Base-by-base conservation (phyloP, 2,888 invertebrate species). In the Diloba caeruleocephala region DNA sequence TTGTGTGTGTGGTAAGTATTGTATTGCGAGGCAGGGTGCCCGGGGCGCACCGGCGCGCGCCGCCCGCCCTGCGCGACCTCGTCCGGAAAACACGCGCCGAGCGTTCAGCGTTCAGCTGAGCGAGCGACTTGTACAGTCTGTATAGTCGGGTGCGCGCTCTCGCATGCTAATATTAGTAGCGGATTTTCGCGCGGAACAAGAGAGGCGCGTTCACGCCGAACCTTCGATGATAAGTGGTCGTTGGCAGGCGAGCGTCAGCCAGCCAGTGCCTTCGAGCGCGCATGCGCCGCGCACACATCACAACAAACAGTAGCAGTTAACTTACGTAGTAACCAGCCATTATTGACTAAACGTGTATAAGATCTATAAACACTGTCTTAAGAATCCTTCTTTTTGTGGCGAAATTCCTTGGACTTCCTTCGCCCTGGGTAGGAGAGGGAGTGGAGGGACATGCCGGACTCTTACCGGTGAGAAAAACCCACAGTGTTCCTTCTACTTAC, bases 31-130 rank as follows among this genome's bases (percentile, higher is more conserved):
- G 43, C 51, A 70, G 77, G 80, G 79, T 82, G 78, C 42, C 63
- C 74, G 59, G 75, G 74, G 76, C 60, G 69, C 57, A 67, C 52
- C 70, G 71, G 85, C 89, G 88, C 90, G 92, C 91, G 92, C 92
- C 91, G 90, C 90, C 90, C 91, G 90, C 91, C 90, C 89, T 85
- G 73, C 78, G 76, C 79, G 76, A 70, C 72, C 74, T 79, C 73
- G 76, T 69, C 76, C 84, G 87, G 80, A 79, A 81, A 82, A 73
- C 81, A 78, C 80, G 37, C 51, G 68, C 59, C 63, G 53, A 65
- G 49, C 59, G 72, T 58, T 61, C 54, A 66, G 48, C 64, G 71
- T 52, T 68, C 60, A 60, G 63, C 62, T 56, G 63, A 51, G 61
- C 67, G 56, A 39, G 26, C 57, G 68, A 54, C 48, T 48, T 44